These are phyloP conservation scores for Probosciger aterrimus DNA, from an alignment of 2,113 vertebrate genomes.

Conservation along the genomic window DNA sequence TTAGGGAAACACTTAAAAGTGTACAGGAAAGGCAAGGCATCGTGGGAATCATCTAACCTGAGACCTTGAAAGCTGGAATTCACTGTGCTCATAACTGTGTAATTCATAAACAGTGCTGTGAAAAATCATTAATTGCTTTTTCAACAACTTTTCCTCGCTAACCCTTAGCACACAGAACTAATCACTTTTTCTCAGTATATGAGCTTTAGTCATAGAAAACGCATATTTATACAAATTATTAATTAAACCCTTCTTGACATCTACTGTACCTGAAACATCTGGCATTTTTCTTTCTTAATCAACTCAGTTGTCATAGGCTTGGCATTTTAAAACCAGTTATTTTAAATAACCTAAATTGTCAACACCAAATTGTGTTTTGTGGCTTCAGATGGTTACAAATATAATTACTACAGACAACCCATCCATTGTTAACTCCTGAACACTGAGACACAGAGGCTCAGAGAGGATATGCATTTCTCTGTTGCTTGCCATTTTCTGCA, in stretches of 20 bases:
- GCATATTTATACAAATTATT: constrained; percentile 35
- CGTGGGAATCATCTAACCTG: neutral
- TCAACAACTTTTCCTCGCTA: neutral
- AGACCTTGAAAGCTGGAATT: neutral
- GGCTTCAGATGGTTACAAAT: neutral
- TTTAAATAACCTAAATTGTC: constrained; percentile 27
- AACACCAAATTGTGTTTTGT: neutral
- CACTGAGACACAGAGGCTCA: neutral
- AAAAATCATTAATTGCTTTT: constrained; percentile 3
- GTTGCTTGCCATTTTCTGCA: neutral
- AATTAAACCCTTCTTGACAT: constrained; percentile 42
- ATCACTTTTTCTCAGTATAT: neutral
- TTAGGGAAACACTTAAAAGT: neutral
- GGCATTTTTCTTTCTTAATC: constrained; percentile 42
- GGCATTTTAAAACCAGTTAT: constrained; percentile 35
- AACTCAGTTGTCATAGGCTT: neutral
- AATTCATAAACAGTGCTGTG: neutral
- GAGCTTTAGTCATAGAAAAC: neutral
- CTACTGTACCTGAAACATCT: constrained; percentile 48
- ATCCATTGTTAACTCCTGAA: neutral
- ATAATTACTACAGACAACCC: neutral
- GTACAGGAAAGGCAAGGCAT: neutral
- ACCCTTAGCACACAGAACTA: neutral
- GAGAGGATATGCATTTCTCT: neutral
- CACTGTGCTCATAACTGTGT: neutral